Conservation (phyloP, 2,888 invertebrate genomes). For the Hofmannophila pseudospretella region DNA sequence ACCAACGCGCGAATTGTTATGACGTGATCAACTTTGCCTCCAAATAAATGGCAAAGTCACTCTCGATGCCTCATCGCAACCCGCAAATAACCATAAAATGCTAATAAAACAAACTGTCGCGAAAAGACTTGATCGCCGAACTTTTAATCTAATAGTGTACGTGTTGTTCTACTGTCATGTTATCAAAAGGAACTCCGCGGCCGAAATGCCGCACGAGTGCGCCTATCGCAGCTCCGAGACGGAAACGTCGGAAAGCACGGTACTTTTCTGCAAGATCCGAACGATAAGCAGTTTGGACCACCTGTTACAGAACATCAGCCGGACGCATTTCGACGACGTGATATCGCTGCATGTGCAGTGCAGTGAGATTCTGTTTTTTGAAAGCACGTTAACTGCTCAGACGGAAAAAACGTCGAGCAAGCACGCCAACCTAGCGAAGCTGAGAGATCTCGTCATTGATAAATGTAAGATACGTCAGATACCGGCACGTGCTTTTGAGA, state of each 20-base stretch:
- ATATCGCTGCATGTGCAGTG: conserved; percentile 83
- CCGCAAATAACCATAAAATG: conserved; percentile 66
- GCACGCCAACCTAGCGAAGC: conserved; percentile 78
- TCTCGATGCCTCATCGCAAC: conserved; percentile 52
- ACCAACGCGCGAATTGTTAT: conserved; percentile 67
- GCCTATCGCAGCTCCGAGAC: conserved; percentile 81
- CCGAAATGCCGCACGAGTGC: conserved; percentile 82
- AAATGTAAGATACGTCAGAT: conserved; percentile 87
- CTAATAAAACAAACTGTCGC: conserved; percentile 64
- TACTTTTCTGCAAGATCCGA: conserved; percentile 83
- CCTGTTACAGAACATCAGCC: conserved; percentile 82
- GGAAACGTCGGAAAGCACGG: conserved; percentile 74
- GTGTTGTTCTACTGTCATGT: conserved; percentile 72
- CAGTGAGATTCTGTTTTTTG: conserved; percentile 85
- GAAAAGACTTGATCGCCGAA: conserved; percentile 67
- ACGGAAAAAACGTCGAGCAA: conserved; percentile 64
- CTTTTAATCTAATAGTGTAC: conserved; percentile 72
- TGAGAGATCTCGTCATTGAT: conserved; percentile 84
- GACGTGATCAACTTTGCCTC: conserved; percentile 60
- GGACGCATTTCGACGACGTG: conserved; percentile 81
- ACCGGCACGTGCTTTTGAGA: conserved; percentile 82
- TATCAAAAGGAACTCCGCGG: conserved; percentile 55
- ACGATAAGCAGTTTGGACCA: conserved; percentile 84
- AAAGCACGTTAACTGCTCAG: conserved; percentile 80
- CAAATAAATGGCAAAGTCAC: conserved; percentile 68